Conservation (phyloP, 37 sponge, comb jelly and placozoan species). For the Theonella swinhoei region DNA sequence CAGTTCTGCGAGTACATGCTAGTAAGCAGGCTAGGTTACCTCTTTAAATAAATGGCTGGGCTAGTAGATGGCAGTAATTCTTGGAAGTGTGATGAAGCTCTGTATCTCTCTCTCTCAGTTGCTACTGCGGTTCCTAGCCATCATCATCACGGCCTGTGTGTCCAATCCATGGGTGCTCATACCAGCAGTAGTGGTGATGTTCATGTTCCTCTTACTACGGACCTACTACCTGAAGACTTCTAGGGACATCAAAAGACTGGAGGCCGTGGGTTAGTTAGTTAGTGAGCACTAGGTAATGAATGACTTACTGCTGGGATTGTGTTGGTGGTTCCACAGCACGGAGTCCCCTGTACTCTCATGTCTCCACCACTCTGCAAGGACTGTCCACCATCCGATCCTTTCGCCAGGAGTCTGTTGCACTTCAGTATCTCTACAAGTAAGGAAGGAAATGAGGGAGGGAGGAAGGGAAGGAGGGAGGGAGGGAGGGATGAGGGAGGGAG, state of each 20-base stretch:
- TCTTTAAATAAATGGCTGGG: too few relatives aligned
- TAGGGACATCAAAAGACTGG: conserved; percentile 78
- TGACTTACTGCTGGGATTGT: too few relatives aligned
- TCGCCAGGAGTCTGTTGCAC: conserved; percentile 15
- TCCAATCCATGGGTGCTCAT: conserved; percentile 65
- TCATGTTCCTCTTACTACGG: conserved; percentile 43
- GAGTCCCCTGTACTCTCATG: conserved; percentile 87
- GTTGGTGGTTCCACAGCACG: too few relatives aligned
- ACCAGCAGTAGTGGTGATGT: conserved; percentile 29
- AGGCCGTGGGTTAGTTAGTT: conserved; percentile 71
- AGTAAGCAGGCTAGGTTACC: conserved; percentile 19
- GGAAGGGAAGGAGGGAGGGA: too few relatives aligned
- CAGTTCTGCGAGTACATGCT: conserved; percentile 41
- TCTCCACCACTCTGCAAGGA: conserved; percentile 80
- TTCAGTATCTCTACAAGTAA: conserved; percentile 49
- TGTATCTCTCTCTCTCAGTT: conserved; percentile 19
- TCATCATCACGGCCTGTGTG: conserved; percentile 48
- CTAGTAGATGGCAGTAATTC: too few relatives aligned
- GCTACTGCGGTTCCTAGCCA: conserved; percentile 39
- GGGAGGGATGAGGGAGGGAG: too few relatives aligned
- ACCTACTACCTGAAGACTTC: conserved; percentile 71
- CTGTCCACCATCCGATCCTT: conserved; percentile 75
- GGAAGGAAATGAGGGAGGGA: too few relatives aligned
- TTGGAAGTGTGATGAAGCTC: too few relatives aligned
- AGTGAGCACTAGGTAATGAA: too few relatives aligned